phyloP scores from a whole-genome alignment of 2,797 vertebrate species.

The Lateolabrax maculatus region DNA sequence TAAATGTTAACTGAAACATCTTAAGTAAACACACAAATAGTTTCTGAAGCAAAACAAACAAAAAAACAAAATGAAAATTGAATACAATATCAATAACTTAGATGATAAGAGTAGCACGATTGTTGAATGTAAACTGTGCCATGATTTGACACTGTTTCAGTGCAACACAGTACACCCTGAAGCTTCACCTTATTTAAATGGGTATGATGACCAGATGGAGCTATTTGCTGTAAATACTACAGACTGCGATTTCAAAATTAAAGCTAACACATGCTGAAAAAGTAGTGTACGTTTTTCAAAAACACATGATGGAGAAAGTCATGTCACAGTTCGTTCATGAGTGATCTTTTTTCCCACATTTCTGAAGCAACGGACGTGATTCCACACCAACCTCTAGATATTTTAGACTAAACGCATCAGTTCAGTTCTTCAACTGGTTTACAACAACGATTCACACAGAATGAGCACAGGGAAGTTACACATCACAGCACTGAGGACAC shows the following conservation, averaged over 20 bases:
- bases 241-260: neutral
- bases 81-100: neutral
- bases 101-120: neutral
- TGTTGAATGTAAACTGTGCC: neutral
- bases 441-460: constrained; percentile 33
- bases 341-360: constrained; percentile 2
- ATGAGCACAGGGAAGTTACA: constrained; percentile 23
- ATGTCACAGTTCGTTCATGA: neutral
- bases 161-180: neutral
- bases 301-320: neutral
- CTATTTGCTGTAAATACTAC: neutral
- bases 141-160: neutral
- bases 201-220: neutral
- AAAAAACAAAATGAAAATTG: neutral
- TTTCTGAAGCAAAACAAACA: neutral
- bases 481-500: constrained; percentile 30
- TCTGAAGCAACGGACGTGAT: neutral
- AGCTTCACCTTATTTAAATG: neutral
- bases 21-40: neutral
- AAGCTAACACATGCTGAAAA: constrained; percentile 3
- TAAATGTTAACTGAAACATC: neutral
- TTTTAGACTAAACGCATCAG: neutral
- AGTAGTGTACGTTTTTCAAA: neutral
- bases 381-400: neutral
- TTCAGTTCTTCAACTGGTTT: constrained; percentile 11